Percentiles rank a stretch among this genome's conserved stretches.
These are phyloP conservation scores for Sussaba pulchella DNA, from an alignment of 2,888 invertebrate genomes.

Conservation along the genomic window DNA sequence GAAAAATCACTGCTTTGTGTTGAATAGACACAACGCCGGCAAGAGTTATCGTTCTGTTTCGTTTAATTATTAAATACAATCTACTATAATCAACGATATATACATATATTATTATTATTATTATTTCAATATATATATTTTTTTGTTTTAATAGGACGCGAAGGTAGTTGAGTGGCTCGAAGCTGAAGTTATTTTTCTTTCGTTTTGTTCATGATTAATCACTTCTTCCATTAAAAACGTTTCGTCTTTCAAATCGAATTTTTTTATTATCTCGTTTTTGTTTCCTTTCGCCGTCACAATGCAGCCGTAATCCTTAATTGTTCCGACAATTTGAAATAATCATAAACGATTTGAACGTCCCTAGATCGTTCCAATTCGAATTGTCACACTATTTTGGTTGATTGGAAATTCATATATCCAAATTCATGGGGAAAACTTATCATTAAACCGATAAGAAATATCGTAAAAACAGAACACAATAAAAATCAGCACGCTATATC, in stretches of 20 bases:
- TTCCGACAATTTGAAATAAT: no score
- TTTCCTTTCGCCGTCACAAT: no score
- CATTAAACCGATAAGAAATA: no score
- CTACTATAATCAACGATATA: conserved; percentile 79
- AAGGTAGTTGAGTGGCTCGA: conserved; percentile 68
- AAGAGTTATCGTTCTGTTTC: conserved; percentile 58
- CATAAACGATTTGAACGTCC: no score
- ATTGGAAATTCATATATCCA: no score
- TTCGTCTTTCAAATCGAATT: no score
- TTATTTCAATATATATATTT: conserved; percentile 66
- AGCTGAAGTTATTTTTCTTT: conserved; percentile 66
- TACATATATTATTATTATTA: conserved; percentile 80
- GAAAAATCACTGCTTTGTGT: conserved; percentile 57
- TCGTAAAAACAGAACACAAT: neutral
- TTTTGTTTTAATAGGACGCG: conserved; percentile 68
- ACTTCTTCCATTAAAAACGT: conserved; percentile 49
- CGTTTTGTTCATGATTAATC: conserved; percentile 54
- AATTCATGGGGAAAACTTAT: no score
- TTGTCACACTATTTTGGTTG: no score
- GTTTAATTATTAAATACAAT: conserved; percentile 77
- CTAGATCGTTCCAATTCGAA: no score
- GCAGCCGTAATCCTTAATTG: no score
- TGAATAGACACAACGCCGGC: conserved; percentile 47
- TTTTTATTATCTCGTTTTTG: no score
- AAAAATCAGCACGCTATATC: no score